Base-by-base conservation (phyloP, 1,140 invertebrate species). In the Drosophila nigromelanica region DNA sequence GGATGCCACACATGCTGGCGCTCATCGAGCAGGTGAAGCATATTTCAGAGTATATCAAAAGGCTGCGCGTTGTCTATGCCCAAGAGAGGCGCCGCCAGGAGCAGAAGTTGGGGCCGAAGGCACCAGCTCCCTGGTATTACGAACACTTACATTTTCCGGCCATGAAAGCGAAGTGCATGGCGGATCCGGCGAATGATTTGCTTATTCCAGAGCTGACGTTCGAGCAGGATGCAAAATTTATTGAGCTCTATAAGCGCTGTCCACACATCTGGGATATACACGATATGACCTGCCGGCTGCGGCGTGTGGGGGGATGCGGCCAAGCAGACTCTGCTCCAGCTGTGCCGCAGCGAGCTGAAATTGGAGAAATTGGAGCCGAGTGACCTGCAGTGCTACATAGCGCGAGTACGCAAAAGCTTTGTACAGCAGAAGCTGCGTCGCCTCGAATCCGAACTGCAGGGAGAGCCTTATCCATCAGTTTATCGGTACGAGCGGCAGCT, bases 21-120 rank as follows among this genome's bases (percentile, higher is more conserved):
- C 58, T 78, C 4, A 78, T 78, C 4, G 45, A 43, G 4, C 61
- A 78, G n/a, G 15, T 61, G 35, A 51, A 78, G 51, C n/a, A 78
- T 6, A 62, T 78, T 45, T 33, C 40, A 0, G 35, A n/a, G 0
- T 47, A 56, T 11, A 27, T 56, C 3, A 78, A 59, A 21, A 45
- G 39, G 7, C 42, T 78, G 11, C 75, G 52, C 1, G 10, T 27
- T n/a, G 40, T 18, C 3, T 78, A 73, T 11, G 15, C 10, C 2
- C 33, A 30, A 5, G 76, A 73, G 12, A 24, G 21, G 1, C 18
- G 18, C 18, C 18, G 18, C 18, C 18, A 18, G 18, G 18, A 18
- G 18, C 18, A 18, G 18, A 1, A 18, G 18, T 18, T 18, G 18
- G 18, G 2, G 2, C 18, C 18, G 18, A 18, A 18, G 18, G 2